phyloP scores from a whole-genome alignment of 2,888 invertebrate genomes.

The Agriotes lineatus region DNA sequence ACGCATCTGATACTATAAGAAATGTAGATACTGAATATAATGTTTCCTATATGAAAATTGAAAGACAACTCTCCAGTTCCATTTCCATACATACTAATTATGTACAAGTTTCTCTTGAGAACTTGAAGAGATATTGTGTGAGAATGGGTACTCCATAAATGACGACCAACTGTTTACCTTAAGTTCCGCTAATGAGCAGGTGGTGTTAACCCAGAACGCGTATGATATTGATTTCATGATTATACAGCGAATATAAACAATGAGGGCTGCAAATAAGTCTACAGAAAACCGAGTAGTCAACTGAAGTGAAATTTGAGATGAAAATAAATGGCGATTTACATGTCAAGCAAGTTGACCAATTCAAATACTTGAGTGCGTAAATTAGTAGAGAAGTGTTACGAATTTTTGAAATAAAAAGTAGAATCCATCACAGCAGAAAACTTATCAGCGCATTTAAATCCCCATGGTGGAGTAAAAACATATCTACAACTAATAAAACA shows the following conservation, averaged over 20 bases:
- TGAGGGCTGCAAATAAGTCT: background rate
- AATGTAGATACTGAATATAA: background rate
- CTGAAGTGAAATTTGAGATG: background rate
- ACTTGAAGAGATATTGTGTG: background rate
- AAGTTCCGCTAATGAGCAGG: slow-evolving; percentile 2
- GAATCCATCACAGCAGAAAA: background rate
- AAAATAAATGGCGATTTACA: background rate
- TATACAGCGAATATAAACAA: slow-evolving; percentile 1
- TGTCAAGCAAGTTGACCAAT: background rate
- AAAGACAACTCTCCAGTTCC: slow-evolving; percentile 8
- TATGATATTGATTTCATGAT: slow-evolving; percentile 8
- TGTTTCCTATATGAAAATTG: slow-evolving; percentile 4
- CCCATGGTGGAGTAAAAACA: background rate
- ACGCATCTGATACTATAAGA: slow-evolving; percentile 5
- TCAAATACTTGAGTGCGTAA: slow-evolving; percentile 8
- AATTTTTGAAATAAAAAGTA: background rate
- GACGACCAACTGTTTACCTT: background rate
- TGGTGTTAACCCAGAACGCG: background rate
- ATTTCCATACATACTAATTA: background rate
- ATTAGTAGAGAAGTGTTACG: background rate
- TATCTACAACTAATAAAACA: background rate
- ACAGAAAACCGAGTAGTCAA: background rate
- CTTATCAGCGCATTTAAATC: background rate
- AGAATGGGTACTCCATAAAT: slow-evolving; percentile 3
- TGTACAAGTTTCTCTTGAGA: background rate